These are phyloP conservation scores for Dryas iulia DNA, from an alignment of 1,140 invertebrate species.

Conservation along the genomic window DNA sequence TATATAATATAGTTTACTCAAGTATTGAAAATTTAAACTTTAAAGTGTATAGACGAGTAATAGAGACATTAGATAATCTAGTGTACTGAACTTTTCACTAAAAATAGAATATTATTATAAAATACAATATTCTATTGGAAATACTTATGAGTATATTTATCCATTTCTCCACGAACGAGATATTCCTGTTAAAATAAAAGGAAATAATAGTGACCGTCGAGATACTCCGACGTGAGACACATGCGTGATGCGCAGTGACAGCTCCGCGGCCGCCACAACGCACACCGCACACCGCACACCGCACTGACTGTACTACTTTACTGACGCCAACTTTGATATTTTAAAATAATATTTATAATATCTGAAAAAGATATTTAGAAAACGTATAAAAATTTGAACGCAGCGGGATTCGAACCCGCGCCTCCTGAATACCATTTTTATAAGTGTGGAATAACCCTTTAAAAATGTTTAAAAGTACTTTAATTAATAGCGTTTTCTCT, in stretches of 20 bases:
- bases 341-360: neutral
- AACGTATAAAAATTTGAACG: no score
- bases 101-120: neutral
- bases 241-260: slow-evolving; percentile 14
- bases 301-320: neutral
- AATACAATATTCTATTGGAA: slow-evolving; percentile 4
- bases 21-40: no score
- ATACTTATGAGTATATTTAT: slow-evolving; percentile 12
- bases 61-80: no score
- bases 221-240: slow-evolving; percentile 30
- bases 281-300: neutral
- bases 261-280: neutral
- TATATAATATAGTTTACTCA: no score
- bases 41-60: no score
- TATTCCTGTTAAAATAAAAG: slow-evolving; percentile 34
- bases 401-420: no score
- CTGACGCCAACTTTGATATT: neutral
- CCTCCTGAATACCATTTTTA: no score
- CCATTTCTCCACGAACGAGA: slow-evolving; percentile 19
- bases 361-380: neutral
- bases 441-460: no score
- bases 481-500: no score
- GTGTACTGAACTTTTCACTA: neutral
- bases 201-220: slow-evolving; percentile 29
- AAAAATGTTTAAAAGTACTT: no score